phyloP scores from a whole-genome alignment of 2,888 invertebrate species.

The Sussaba pulchella region DNA sequence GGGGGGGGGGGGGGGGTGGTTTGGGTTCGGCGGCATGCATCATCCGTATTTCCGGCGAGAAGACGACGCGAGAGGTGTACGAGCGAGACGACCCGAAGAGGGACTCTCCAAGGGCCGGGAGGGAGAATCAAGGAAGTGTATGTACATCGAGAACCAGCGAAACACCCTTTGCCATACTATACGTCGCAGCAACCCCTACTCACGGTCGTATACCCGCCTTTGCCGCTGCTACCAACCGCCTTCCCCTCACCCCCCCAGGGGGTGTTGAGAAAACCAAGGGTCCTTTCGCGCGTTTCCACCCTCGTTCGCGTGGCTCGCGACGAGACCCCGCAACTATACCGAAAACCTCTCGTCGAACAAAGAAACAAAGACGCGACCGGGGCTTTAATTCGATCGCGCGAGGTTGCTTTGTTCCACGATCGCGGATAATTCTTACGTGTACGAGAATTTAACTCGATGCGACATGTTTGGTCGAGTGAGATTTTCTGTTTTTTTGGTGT shows the following conservation, averaged over 20 bases:
- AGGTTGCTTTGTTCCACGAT: slow-evolving; percentile 61
- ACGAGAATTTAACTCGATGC: slow-evolving; percentile 2
- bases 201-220: slow-evolving; percentile 2
- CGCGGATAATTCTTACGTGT: slow-evolving; percentile 30
- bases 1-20: too few species aligned
- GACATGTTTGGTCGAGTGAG: not conserved
- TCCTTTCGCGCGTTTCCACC: slow-evolving; percentile 64
- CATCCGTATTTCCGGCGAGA: too few species aligned
- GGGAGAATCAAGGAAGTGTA: not conserved
- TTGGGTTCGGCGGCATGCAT: too few species aligned
- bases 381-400: slow-evolving; percentile 60
- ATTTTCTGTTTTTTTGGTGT: not conserved
- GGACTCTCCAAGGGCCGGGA: too few species aligned
- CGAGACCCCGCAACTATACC: too few species aligned
- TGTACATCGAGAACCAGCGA: too few species aligned
- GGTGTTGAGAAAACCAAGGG: slow-evolving; percentile 49
- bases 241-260: slow-evolving; percentile 8
- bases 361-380: slow-evolving; percentile 66
- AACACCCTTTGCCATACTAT: too few species aligned
- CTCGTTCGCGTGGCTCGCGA: slow-evolving; percentile 53
- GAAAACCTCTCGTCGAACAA: slow-evolving; percentile 20
- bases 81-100: too few species aligned
- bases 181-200: not conserved
- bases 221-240: too few species aligned
- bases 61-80: too few species aligned